Percentiles rank a stretch among this genome's conserved stretches.
phyloP scores from a whole-genome alignment of 2,888 invertebrate species.

The Drosophila mercatorum region DNA sequence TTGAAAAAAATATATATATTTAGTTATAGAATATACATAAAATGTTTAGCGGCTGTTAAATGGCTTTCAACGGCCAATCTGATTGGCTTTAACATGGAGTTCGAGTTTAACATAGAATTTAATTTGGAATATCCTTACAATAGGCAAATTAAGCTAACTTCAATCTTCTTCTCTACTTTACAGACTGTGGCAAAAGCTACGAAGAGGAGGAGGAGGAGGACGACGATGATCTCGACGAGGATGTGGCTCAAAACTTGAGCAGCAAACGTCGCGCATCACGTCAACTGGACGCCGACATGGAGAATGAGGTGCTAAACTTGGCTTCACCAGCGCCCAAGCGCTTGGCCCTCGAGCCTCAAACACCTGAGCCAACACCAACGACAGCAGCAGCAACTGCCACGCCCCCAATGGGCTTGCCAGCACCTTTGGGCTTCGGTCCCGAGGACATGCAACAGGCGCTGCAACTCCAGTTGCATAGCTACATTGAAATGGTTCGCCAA shows the following conservation, averaged over 20 bases:
- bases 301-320: conserved; percentile 79
- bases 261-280: conserved; percentile 68
- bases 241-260: conserved; percentile 74
- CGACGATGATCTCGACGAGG: conserved; percentile 15
- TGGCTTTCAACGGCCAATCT: background rate
- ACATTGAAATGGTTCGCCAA: conserved; percentile 83
- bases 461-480: conserved; percentile 83
- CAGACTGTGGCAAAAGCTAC: conserved; percentile 80
- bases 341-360: conserved; percentile 26
- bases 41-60: background rate
- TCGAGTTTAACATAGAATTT: background rate
- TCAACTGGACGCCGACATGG: conserved; percentile 58
- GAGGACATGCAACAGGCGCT: conserved; percentile 83
- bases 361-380: background rate
- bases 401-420: background rate
- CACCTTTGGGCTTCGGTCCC: conserved; percentile 68
- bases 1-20: conserved; percentile 78
- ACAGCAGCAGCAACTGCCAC: conserved; percentile 13
- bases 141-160: conserved; percentile 7
- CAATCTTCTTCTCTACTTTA: conserved; percentile 3
- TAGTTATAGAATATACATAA: conserved; percentile 25
- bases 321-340: conserved; percentile 73
- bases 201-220: conserved; percentile 66
- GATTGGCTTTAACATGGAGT: no score
- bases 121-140: background rate